Conservation (phyloP, 2,888 invertebrate genomes). For the Sinopyrophorus schimmeli region DNA sequence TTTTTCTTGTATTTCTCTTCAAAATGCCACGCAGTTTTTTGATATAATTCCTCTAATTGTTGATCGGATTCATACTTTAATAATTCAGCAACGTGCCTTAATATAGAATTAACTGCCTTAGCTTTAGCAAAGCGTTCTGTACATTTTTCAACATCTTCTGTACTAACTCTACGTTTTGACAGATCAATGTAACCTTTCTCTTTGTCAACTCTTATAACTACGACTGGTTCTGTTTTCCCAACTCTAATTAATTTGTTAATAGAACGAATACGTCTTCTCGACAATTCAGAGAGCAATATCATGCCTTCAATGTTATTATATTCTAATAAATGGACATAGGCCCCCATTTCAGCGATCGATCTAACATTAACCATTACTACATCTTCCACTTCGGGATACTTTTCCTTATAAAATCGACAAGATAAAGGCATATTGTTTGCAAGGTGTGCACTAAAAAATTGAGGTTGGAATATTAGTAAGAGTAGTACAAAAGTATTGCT, state of each 20-base stretch:
- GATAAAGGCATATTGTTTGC: constrained; percentile 85
- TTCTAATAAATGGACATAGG: constrained; percentile 96
- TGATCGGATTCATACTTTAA: constrained; percentile 88
- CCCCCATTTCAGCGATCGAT: constrained; percentile 99
- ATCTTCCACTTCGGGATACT: constrained; percentile 98
- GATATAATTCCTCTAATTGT: constrained; percentile 92
- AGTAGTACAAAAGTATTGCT: too few species aligned
- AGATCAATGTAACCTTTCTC: constrained; percentile 99
- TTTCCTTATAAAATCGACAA: constrained; percentile 96
- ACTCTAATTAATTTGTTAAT: constrained; percentile 99
- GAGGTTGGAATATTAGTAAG: too few species aligned
- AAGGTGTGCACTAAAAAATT: too few species aligned
- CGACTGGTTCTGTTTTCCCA: constrained; percentile 98
- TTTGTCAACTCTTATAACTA: constrained; percentile 98
- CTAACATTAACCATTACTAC: constrained; percentile 99
- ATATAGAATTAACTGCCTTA: constrained; percentile 96
- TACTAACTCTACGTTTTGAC: constrained; percentile 96
- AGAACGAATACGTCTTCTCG: constrained; percentile 96
- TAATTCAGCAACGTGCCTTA: constrained; percentile 96
- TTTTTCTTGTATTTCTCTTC: constrained; percentile 95
- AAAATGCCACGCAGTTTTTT: constrained; percentile 97
- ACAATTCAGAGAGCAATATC: constrained; percentile 97
- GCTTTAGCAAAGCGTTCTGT: constrained; percentile 98
- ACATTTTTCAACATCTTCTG: constrained; percentile 97
- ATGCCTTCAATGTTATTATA: constrained; percentile 99